A percentile compares a stretch with the other conserved stretches of the same genome.
Conservation (phyloP, 2,888 invertebrate genomes). For the Xanthostigma xanthostigma region DNA sequence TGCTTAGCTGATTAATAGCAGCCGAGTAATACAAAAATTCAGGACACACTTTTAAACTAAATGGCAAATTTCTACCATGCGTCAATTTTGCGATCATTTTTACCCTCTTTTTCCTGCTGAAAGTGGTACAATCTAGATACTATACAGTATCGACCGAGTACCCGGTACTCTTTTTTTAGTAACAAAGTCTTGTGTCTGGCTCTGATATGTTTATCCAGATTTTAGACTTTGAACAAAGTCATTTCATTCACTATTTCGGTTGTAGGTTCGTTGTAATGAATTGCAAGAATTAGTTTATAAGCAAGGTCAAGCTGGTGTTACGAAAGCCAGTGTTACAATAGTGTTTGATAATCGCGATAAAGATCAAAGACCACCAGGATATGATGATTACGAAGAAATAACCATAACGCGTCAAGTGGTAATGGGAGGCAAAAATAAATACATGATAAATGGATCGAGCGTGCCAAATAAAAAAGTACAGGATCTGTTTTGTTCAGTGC, state of each 20-base stretch:
- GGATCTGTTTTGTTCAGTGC: slow-evolving; percentile 92
- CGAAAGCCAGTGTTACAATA: slow-evolving; percentile 89
- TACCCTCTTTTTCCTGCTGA: too few relatives aligned
- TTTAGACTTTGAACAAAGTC: neutral
- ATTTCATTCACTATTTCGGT: slow-evolving; percentile 2
- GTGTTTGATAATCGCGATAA: slow-evolving; percentile 85
- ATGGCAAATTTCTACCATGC: too few relatives aligned
- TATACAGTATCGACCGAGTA: too few relatives aligned
- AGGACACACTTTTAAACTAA: too few relatives aligned
- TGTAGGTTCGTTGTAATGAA: slow-evolving; percentile 75
- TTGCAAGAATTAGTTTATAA: slow-evolving; percentile 96
- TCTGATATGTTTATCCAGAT: too few relatives aligned
- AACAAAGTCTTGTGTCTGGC: neutral
- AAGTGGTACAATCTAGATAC: too few relatives aligned
- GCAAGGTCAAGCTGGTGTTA: slow-evolving; percentile 90
- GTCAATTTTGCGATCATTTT: too few relatives aligned
- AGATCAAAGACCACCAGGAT: slow-evolving; percentile 74
- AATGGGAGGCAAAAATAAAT: slow-evolving; percentile 82
- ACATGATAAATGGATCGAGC: slow-evolving; percentile 82
- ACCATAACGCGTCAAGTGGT: slow-evolving; percentile 82
- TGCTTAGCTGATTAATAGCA: too few relatives aligned
- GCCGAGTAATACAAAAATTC: too few relatives aligned
- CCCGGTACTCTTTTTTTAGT: neutral
- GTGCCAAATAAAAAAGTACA: slow-evolving; percentile 82
- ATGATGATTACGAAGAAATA: slow-evolving; percentile 81